Percentiles rank a stretch among this genome's conserved stretches.
These are phyloP conservation scores for Buphagus erythrorhynchus DNA, from an alignment of 2,797 vertebrate genomes.

Conservation along the genomic window DNA sequence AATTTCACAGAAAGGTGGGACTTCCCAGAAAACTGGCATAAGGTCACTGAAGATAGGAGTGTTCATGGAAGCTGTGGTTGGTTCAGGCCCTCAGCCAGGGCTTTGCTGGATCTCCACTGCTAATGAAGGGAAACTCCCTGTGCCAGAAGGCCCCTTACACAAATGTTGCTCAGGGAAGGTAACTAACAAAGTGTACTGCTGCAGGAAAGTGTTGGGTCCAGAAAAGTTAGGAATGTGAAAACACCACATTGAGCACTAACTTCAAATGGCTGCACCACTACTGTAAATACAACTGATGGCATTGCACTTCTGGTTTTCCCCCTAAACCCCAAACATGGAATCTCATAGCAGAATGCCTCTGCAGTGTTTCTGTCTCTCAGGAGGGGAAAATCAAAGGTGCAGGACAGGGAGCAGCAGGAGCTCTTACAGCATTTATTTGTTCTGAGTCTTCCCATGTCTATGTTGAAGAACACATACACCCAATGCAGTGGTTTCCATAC, in stretches of 20 bases:
- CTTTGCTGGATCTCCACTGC: not conserved
- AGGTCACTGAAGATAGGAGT: not conserved
- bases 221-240: not conserved
- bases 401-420: not conserved
- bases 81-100: not conserved
- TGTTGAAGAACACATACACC: not conserved
- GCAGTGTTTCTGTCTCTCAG: not conserved
- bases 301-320: not conserved
- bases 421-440: not conserved
- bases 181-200: not conserved
- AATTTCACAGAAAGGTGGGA: conserved; percentile 9
- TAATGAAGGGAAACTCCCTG: not conserved
- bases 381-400: not conserved
- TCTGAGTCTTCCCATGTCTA: not conserved
- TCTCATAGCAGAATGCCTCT: not conserved
- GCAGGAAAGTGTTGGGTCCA: not conserved
- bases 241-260: not conserved
- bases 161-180: not conserved
- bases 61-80: not conserved
- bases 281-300: not conserved
- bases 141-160: not conserved
- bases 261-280: not conserved
- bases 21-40: not conserved
- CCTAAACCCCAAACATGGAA: not conserved
- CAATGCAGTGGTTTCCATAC: not conserved